Evolutionary conservation across 2,888 invertebrate species (phyloP), one percentile per base, ranked within the genome.

Genomic region (Hoplodrina ambigua): DNA sequence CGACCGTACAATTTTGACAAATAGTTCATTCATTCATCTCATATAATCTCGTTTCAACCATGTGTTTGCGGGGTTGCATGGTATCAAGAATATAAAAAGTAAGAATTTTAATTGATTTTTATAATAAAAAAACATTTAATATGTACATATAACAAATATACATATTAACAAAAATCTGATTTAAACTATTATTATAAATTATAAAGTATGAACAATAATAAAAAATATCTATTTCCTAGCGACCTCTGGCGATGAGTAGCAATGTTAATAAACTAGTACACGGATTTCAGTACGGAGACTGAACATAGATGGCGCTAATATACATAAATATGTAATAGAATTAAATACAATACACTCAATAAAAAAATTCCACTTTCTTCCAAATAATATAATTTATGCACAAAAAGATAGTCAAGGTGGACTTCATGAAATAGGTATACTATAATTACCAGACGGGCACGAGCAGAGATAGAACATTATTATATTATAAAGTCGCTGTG

Each of bases 11-110:
- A 75, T 78, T 80, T 85, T 83, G 85, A 83, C 83, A 78, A 37
- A 4, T 62, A 72, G 74, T 75, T 82, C 74, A 84, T 81, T 88
- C 81, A 46, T 46, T 17, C 15, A 11, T 46, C 46, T 46, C 46
- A 4, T 17, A 5, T 1, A 11, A 72, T 86, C 81, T 86, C 80
- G 73, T 55, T 78, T 80, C 17, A 46, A 82, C 91, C 92, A 93
- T 94, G 94, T 87, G 92, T 91, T 90, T 81, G 62, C 33, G 52
- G 90, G 88, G 92, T 93, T 94, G 91, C 93, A 88, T 69, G 17
- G 59, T 71, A 62, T 49, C 44, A 53, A 55, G 11, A 44, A 55
- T 50, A 10, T 25, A 3, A 19, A 37, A 13, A 10, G 19, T 56
- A 72, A 65, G 50, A 63, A 69, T 81, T 67, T 78, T 62, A 53